Percentiles rank a stretch among this genome's conserved stretches.
Evolutionary conservation across 2,888 invertebrate species (phyloP).

Genomic region (Arenicola marina): DNA sequence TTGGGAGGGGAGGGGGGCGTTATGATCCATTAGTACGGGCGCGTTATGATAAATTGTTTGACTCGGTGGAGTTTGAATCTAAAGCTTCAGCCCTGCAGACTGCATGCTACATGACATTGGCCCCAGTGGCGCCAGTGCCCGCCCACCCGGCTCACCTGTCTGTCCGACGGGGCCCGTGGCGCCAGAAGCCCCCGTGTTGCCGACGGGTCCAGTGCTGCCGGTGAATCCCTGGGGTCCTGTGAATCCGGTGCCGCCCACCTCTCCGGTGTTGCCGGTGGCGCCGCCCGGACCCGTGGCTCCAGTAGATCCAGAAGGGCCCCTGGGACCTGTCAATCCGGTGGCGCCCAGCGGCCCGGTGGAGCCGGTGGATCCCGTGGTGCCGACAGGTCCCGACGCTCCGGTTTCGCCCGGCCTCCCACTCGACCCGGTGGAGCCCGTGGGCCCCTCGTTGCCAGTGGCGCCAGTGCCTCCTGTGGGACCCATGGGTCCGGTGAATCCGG

Average conservation of each 20-base stretch:
- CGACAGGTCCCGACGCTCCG: conserved; percentile 9
- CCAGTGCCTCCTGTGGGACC: conserved; percentile 17
- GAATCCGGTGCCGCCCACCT: conserved; percentile 10
- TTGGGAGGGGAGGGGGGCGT: no score
- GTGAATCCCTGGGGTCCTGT: not conserved
- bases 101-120: no score
- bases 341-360: conserved; percentile 6
- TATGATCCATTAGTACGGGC: no score
- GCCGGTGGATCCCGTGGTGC: not conserved
- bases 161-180: conserved; percentile 53
- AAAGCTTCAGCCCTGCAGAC: no score
- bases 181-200: conserved; percentile 10
- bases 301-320: no score
- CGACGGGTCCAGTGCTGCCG: conserved; percentile 14
- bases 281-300: conserved; percentile 20
- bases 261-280: conserved; percentile 17
- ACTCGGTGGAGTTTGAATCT: no score
- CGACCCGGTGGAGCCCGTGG: conserved; percentile 15
- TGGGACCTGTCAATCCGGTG: conserved; percentile 15
- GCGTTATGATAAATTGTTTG: no score
- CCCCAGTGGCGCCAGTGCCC: no score
- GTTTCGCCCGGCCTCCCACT: conserved; percentile 53
- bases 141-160: no score
- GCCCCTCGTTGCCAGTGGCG: conserved; percentile 16
- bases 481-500: conserved; percentile 6